A percentile compares a stretch with the other conserved stretches of the same genome.
Evolutionary conservation across 2,888 invertebrate genomes (phyloP).

Genomic region (Gisinianus flammeolus): DNA sequence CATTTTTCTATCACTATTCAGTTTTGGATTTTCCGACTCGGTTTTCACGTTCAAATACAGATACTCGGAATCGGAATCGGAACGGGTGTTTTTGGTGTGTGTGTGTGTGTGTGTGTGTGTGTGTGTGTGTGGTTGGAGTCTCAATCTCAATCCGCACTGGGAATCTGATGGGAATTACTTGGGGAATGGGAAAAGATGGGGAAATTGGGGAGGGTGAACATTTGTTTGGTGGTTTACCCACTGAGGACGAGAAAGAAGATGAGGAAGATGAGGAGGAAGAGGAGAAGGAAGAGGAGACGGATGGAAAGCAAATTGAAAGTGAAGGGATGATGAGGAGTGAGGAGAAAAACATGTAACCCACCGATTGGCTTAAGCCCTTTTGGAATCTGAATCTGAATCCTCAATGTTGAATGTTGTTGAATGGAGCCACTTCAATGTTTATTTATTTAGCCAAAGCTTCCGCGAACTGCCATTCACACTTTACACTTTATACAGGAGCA

Average conservation of each 20-base stretch:
- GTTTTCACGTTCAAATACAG: no score
- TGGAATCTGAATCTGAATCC: constrained; percentile 21
- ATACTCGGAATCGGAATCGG: no score
- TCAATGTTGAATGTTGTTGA: neutral
- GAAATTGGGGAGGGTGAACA: neutral
- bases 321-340: constrained; percentile 25
- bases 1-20: no score
- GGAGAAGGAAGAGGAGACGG: neutral
- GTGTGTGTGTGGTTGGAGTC: no score
- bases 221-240: neutral
- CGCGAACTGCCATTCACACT: neutral
- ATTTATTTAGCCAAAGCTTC: constrained; percentile 26
- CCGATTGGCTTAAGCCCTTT: constrained; percentile 36
- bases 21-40: no score
- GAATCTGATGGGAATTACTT: no score
- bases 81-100: no score
- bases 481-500: neutral
- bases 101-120: no score
- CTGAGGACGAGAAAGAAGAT: neutral
- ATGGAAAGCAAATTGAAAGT: constrained; percentile 16
- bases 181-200: no score
- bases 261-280: neutral
- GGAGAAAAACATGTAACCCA: constrained; percentile 28
- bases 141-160: no score
- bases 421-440: constrained; percentile 23